Percentiles rank a stretch among this genome's conserved stretches.
Evolutionary conservation across 2,888 invertebrate species (phyloP).

Genomic region (Andricus quercusramuli): DNA sequence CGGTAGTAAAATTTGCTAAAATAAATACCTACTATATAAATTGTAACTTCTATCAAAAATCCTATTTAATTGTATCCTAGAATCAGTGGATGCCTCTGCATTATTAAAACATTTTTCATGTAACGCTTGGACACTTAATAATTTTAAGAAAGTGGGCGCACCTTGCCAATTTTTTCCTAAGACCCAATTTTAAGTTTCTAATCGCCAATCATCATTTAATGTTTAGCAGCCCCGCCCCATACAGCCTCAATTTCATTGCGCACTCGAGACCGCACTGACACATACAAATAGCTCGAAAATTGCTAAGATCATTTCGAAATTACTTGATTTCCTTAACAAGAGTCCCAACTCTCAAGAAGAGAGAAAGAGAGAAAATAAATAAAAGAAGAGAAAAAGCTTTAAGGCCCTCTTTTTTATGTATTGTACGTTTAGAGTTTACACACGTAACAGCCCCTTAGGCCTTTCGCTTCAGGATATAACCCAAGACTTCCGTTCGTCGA

Average conservation of each 20-base stretch:
- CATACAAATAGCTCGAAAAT: conserved; percentile 51
- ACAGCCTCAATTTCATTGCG: conserved; percentile 7
- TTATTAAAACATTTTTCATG: background rate
- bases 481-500: conserved; percentile 67
- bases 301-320: conserved; percentile 59
- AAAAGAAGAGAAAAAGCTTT: conserved; percentile 33
- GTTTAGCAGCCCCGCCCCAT: conserved; percentile 47
- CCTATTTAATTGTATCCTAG: too few relatives aligned
- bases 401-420: conserved; percentile 33
- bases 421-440: conserved; percentile 32
- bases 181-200: conserved; percentile 7
- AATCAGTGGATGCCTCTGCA: background rate
- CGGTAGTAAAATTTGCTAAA: too few relatives aligned
- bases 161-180: background rate
- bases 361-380: conserved; percentile 25
- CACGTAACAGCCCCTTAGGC: conserved; percentile 60
- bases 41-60: too few relatives aligned
- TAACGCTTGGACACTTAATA: background rate
- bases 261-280: conserved; percentile 24
- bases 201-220: conserved; percentile 11
- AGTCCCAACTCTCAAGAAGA: conserved; percentile 36
- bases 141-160: conserved; percentile 6
- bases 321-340: conserved; percentile 61
- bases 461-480: conserved; percentile 61
- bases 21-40: too few relatives aligned